Base-by-base conservation (phyloP, 2,888 invertebrate genomes). In the Drosophila pegasa region DNA sequence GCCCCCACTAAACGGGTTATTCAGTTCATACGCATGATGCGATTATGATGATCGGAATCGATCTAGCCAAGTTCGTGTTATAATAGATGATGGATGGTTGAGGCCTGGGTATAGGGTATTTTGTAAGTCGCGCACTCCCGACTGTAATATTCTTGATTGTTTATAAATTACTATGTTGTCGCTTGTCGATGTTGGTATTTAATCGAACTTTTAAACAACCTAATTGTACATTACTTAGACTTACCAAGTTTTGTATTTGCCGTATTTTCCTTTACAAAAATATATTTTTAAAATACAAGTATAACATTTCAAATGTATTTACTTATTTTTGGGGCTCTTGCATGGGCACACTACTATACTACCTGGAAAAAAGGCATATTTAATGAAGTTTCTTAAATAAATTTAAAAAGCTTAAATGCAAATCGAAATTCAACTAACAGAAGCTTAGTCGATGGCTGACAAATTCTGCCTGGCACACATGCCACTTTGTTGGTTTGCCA, bases 201-300 rank as follows among this genome's bases (percentile, higher is more conserved):
- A 58, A 66, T 57, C 62, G 71, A 75, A 52, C 22, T 74, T 78
- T 74, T 63, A 54, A 83, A 58, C 57, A 77, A 75, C 62, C 48
- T 65, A 63, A 69, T 69, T 78, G 73, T 86, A 85, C 67, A 68
- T 75, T 83, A 67, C 62, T 51, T 61, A 75, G 37, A 59, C 58
- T 66, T 83, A 77, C 52, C 55, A 66, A 68, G 73, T 76, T 71
- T 80, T 80, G 78, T 80, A 80, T 78, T 83, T 85, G 64, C 69
- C 60, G 87, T 85, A 85, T 87, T 87, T 85, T 85, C 74, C 71
- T 85, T 82, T 85, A 85, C 85, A 87, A 85, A 85, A 85, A 87
- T 82, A 85, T 85, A 82, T 72, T 74, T 78, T 74, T 76, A 70
- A 71, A 69, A 78, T 74, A 75, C 77, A 81, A 62, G 40, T 76